These are phyloP conservation scores for Pseudocheirus occidentalis DNA, from an alignment of 2,797 vertebrate species.

Conservation along the genomic window DNA sequence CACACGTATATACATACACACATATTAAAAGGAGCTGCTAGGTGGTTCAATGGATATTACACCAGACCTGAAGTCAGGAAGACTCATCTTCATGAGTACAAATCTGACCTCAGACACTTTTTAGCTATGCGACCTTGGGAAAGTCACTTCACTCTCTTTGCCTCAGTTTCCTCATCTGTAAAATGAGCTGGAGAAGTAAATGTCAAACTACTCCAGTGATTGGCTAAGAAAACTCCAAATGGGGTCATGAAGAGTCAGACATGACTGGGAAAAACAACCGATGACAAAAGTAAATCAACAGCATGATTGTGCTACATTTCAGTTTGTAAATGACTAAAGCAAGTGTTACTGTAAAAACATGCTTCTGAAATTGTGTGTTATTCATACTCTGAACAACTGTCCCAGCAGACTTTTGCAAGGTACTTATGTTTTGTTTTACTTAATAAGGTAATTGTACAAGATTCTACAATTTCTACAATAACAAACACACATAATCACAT, in stretches of 20 bases:
- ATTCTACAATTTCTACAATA: neutral
- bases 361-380: neutral
- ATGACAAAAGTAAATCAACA: neutral
- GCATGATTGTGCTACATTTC: neutral
- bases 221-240: neutral
- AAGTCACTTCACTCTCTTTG: neutral
- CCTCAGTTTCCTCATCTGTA: neutral
- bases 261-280: neutral
- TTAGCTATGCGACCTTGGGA: neutral
- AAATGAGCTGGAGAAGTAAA: neutral
- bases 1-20: neutral
- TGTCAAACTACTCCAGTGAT: neutral
- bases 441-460: neutral
- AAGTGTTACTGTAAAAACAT: neutral
- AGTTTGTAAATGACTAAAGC: neutral
- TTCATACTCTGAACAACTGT: neutral
- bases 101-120: neutral
- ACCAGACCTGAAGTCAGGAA: neutral
- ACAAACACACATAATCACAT: neutral
- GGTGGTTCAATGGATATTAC: neutral
- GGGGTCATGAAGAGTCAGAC: neutral
- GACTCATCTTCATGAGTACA: neutral
- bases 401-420: neutral
- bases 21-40: neutral
- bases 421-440: neutral